A percentile compares a stretch with the other conserved stretches of the same genome.
Evolutionary conservation across 2,888 invertebrate genomes (phyloP).

Genomic region (Venustoraphidia nigricollis): DNA sequence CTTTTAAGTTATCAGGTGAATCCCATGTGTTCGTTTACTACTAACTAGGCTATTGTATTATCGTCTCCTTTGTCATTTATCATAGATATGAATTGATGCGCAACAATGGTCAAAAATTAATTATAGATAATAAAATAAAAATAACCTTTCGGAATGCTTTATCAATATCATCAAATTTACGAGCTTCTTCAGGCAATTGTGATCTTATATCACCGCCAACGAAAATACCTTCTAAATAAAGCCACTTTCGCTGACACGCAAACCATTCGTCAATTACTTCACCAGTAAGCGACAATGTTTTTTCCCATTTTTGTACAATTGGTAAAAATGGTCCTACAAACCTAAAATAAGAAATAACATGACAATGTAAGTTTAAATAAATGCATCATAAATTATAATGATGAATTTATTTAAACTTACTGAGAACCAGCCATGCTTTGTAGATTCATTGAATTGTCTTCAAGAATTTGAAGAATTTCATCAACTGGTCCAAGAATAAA

Average conservation of each 20-base stretch:
- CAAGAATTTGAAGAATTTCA: conserved; percentile 65
- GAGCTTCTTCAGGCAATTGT: conserved; percentile 79
- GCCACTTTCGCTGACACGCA: conserved; percentile 76
- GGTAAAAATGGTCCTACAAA: conserved; percentile 79
- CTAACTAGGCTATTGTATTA: no score
- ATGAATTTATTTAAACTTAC: conserved; percentile 24
- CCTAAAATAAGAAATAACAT: conserved; percentile 25
- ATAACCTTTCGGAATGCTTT: conserved; percentile 55
- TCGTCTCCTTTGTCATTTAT: no score
- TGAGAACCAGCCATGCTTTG: conserved; percentile 85
- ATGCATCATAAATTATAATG: not conserved
- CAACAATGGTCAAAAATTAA: no score
- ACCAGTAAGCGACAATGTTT: conserved; percentile 57
- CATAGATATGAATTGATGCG: no score
- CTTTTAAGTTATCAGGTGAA: conserved; percentile 3
- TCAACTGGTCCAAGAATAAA: conserved; percentile 67
- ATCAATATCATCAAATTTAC: conserved; percentile 82
- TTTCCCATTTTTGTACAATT: conserved; percentile 77
- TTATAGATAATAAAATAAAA: not conserved
- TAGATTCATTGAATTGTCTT: conserved; percentile 79
- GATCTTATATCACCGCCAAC: conserved; percentile 75
- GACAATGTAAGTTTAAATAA: no score
- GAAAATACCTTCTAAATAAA: conserved; percentile 85
- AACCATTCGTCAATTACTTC: conserved; percentile 84
- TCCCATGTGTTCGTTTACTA: conserved; percentile 1